These are phyloP conservation scores for Phragmatobia fuliginosa DNA, from an alignment of 2,888 invertebrate species.

Conservation along the genomic window DNA sequence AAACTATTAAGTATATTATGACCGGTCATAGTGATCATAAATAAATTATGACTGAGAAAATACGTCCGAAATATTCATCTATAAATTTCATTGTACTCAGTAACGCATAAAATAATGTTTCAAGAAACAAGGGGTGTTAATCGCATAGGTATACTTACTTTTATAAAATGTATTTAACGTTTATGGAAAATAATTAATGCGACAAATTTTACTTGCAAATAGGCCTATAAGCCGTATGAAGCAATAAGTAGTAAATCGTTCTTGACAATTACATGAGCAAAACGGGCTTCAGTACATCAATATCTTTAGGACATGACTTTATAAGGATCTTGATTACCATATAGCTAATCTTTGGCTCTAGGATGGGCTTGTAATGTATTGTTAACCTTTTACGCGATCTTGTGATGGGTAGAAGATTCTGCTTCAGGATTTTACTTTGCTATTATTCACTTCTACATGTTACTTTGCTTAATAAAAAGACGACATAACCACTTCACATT, in stretches of 20 bases:
- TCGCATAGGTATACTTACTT: conserved; percentile 38
- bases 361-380: conserved; percentile 19
- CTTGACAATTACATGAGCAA: conserved; percentile 54
- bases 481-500: background rate
- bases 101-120: conserved; percentile 41
- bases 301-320: conserved; percentile 59
- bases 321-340: conserved; percentile 50
- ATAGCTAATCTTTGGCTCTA: conserved; percentile 31
- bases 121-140: conserved; percentile 28
- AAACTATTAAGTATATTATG: conserved; percentile 38
- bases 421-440: background rate
- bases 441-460: background rate
- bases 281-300: conserved; percentile 32
- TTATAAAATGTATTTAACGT: conserved; percentile 37
- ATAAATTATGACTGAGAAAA: conserved; percentile 44
- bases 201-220: conserved; percentile 60
- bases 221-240: conserved; percentile 45
- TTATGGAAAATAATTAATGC: conserved; percentile 50
- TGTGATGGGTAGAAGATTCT: background rate
- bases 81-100: conserved; percentile 26
- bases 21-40: conserved; percentile 54
- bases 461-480: background rate
- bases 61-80: conserved; percentile 45
- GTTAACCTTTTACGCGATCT: conserved; percentile 26
- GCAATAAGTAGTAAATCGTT: conserved; percentile 49